These are phyloP conservation scores for Campaea margaritaria DNA, from an alignment of 2,888 invertebrate species.

Conservation along the genomic window DNA sequence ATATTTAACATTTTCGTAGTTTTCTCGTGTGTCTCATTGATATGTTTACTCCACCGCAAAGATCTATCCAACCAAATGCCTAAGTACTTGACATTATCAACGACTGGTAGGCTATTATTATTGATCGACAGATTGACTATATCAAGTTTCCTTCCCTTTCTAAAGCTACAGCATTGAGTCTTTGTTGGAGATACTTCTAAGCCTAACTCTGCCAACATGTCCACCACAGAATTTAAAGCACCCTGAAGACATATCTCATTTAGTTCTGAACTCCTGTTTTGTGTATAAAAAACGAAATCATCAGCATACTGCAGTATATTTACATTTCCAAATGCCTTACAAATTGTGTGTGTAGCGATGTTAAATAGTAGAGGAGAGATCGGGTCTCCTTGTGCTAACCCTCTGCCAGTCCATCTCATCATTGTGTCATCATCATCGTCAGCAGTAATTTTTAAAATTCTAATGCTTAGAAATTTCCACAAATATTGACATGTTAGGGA, in stretches of 20 bases:
- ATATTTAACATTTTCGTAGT: background rate
- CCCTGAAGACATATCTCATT: background rate
- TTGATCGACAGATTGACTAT: background rate
- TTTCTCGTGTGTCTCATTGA: background rate
- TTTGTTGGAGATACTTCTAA: conserved; percentile 1
- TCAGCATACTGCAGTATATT: background rate
- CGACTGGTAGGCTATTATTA: background rate
- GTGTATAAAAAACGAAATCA: conserved; percentile 1
- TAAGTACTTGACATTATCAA: background rate
- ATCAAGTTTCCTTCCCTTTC: background rate
- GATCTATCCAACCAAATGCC: background rate
- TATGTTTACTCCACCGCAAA: background rate
- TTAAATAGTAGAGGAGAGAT: conserved; percentile 5
- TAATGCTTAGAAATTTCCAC: background rate
- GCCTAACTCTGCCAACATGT: background rate
- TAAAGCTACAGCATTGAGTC: background rate
- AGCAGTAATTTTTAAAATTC: background rate
- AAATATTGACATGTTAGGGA: background rate
- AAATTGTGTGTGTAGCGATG: background rate
- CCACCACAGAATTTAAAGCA: background rate
- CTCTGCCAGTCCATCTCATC: conserved; percentile 1
- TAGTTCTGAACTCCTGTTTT: background rate
- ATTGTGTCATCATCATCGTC: background rate
- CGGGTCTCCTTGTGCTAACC: conserved; percentile 1
- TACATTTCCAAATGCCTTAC: background rate